phyloP scores from a whole-genome alignment of 2,888 invertebrate species.

The Entomobrya multifasciata region DNA sequence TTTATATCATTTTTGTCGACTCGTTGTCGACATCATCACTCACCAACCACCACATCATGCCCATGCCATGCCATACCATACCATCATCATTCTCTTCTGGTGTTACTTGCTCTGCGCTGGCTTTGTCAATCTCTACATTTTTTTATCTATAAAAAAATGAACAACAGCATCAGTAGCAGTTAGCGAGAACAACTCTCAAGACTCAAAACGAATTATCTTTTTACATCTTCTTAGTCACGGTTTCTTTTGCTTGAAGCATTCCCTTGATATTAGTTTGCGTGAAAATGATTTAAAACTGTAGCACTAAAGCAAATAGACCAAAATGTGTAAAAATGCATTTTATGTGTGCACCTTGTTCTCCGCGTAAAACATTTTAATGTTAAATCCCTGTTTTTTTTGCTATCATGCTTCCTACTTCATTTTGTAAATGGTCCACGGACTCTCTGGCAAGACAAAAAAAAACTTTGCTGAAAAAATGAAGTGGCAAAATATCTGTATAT shows the following conservation, averaged over 20 bases:
- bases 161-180: not conserved
- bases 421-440: too few species aligned
- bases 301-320: conserved; percentile 30
- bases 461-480: too few species aligned
- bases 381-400: not conserved
- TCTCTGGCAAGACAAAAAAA: too few species aligned
- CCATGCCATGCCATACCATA: too few species aligned
- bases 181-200: not conserved
- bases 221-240: conserved; percentile 63
- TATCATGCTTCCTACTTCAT: too few species aligned
- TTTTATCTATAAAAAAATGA: conserved; percentile 14
- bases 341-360: too few species aligned
- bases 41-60: not conserved
- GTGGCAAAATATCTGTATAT: too few species aligned
- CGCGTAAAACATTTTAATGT: too few species aligned
- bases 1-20: not conserved
- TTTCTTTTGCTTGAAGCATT: conserved; percentile 57
- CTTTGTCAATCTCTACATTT: not conserved
- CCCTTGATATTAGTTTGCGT: too few species aligned
- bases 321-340: not conserved
- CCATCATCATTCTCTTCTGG: too few species aligned
- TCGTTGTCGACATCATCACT: not conserved
- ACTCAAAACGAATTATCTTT: conserved; percentile 47
- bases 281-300: conserved; percentile 52
- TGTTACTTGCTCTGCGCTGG: too few species aligned